phyloP scores from a whole-genome alignment of 37 sponge, comb jelly and placozoan genomes.

The Oopsacas minuta region DNA sequence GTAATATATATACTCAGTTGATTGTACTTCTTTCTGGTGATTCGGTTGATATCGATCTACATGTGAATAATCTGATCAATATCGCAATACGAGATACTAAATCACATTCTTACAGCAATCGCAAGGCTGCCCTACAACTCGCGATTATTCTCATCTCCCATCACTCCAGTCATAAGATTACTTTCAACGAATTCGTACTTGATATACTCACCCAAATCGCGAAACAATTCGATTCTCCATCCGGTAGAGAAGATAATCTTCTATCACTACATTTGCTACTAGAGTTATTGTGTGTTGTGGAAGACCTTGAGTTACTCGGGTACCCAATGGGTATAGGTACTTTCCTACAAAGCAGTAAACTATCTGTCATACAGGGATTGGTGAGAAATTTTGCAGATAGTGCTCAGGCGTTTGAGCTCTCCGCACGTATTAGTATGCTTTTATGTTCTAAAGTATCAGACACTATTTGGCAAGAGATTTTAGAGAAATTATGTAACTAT shows the following conservation, averaged over 20 bases:
- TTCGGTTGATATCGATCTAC: not conserved
- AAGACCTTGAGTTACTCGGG: not conserved
- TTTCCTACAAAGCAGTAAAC: not conserved
- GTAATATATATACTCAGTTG: not conserved
- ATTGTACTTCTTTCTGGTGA: not conserved
- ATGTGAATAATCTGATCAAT: not conserved
- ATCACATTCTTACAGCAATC: slow-evolving; percentile 2
- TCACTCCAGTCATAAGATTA: not conserved
- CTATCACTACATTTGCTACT: not conserved
- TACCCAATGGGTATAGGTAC: slow-evolving; percentile 10
- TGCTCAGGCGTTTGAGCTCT: not conserved
- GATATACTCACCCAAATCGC: not conserved
- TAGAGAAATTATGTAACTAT: not conserved
- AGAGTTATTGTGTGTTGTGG: not conserved
- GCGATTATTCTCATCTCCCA: slow-evolving; percentile 18
- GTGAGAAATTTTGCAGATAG: slow-evolving; percentile 7
- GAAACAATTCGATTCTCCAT: not conserved
- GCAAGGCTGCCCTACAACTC: not conserved
- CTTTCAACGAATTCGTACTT: not conserved
- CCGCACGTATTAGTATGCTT: not conserved
- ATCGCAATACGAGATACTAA: not conserved
- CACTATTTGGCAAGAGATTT: not conserved
- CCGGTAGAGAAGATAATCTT: not conserved
- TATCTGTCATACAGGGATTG: not conserved
- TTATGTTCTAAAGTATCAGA: not conserved